Percentiles rank a stretch among this genome's conserved stretches.
Conservation (phyloP, 2,113 vertebrate genomes). For the Centropus unirufus region DNA sequence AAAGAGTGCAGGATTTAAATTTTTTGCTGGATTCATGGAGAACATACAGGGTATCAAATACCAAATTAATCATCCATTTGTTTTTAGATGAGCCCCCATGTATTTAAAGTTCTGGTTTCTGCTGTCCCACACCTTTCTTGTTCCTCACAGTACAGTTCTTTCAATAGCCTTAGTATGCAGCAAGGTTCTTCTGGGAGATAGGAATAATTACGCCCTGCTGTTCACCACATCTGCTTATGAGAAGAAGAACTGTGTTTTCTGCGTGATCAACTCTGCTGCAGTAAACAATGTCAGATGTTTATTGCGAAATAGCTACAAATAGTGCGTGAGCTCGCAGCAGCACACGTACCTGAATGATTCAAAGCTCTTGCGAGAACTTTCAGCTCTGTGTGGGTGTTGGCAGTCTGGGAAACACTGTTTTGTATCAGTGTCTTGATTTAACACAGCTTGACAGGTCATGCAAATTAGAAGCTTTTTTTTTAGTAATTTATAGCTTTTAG, state of each 20-base stretch:
- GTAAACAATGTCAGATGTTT: slow-evolving; percentile 33
- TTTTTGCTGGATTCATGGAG: neutral
- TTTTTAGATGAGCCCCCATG: neutral
- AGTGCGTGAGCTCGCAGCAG: slow-evolving; percentile 11
- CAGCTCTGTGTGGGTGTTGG: neutral
- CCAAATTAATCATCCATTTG: neutral
- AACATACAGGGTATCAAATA: neutral
- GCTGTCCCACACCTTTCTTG: neutral
- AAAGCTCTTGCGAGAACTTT: slow-evolving; percentile 8
- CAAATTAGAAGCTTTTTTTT: neutral
- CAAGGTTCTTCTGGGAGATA: neutral
- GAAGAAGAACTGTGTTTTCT: slow-evolving; percentile 36
- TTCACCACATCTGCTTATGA: slow-evolving; percentile 49
- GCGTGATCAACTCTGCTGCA: slow-evolving; percentile 10
- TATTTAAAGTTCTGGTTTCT: neutral
- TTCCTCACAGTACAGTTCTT: neutral
- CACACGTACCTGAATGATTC: neutral
- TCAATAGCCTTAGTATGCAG: neutral
- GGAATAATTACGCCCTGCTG: slow-evolving; percentile 50
- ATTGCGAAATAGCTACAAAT: slow-evolving; percentile 9
- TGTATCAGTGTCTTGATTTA: neutral
- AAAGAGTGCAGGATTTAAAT: neutral
- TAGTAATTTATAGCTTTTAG: neutral
- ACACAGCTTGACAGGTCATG: neutral
- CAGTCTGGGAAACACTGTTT: neutral